Evolutionary conservation across 2,113 vertebrate species (phyloP).

Genomic region (Machaerirhynchus nigripectus): DNA sequence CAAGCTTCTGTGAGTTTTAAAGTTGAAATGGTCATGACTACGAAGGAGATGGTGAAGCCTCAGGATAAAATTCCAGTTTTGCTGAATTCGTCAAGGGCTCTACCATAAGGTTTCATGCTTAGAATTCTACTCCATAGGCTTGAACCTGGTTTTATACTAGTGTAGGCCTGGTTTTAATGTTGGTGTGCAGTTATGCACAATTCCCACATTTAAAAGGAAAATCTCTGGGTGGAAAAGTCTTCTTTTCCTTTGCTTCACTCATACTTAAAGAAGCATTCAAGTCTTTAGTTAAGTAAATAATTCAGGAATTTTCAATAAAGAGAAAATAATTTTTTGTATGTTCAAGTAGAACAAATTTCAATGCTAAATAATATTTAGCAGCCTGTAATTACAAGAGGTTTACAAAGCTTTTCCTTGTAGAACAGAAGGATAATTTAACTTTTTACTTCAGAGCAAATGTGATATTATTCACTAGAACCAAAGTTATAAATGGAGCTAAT

Average conservation of each 20-base stretch:
- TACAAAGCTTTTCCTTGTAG: neutral
- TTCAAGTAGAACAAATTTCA: neutral
- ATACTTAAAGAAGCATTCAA: neutral
- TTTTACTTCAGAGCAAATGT: neutral
- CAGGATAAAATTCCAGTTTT: neutral
- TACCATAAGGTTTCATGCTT: neutral
- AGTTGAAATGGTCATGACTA: neutral
- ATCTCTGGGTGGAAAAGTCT: neutral
- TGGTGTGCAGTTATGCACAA: neutral
- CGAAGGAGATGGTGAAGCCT: neutral
- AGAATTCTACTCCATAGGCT: neutral
- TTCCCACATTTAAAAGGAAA: neutral
- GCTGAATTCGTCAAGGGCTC: neutral
- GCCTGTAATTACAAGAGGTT: neutral
- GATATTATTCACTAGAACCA: neutral
- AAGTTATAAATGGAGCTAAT: neutral
- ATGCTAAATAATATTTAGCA: neutral
- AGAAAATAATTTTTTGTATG: neutral
- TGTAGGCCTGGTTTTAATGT: neutral
- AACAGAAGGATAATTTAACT: neutral
- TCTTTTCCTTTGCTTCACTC: neutral
- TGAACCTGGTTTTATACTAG: neutral
- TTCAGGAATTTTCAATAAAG: neutral
- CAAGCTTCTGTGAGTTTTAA: neutral
- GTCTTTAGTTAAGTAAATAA: neutral